Percentiles rank a stretch among this genome's conserved stretches.
These are phyloP conservation scores for Galerucella calmariensis DNA, from an alignment of 2,888 invertebrate species.

Conservation along the genomic window DNA sequence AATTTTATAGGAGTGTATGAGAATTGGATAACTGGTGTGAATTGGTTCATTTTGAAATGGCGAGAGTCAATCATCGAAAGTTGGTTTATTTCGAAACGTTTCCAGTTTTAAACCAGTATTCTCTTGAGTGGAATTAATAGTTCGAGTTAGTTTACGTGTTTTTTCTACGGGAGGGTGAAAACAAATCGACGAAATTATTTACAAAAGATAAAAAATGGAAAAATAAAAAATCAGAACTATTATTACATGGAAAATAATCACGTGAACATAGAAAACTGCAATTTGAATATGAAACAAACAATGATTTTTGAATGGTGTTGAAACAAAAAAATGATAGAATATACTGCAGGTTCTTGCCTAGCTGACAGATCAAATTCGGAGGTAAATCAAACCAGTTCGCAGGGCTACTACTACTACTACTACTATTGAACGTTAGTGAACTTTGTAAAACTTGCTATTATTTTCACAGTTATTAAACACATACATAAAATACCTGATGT, in stretches of 20 bases:
- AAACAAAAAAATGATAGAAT: no score
- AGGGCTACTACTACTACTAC: no score
- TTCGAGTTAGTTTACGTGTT: background rate
- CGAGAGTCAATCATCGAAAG: constrained; percentile 4
- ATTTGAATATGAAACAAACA: background rate
- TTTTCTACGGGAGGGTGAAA: background rate
- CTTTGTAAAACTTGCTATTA: no score
- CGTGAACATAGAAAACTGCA: background rate
- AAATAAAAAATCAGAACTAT: no score
- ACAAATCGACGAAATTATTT: background rate
- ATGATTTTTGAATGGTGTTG: no score
- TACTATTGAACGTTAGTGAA: no score
- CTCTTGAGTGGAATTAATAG: background rate
- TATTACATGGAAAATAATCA: background rate
- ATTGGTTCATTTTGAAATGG: constrained; percentile 19
- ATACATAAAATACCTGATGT: no score
- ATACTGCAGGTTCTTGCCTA: no score
- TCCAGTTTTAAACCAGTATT: background rate
- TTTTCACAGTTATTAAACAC: no score
- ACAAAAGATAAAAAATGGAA: background rate
- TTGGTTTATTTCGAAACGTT: constrained; percentile 3
- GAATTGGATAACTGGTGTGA: constrained; percentile 16
- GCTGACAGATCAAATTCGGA: no score
- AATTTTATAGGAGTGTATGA: constrained; percentile 31
- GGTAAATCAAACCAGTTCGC: no score